Percentiles rank a stretch among this genome's conserved stretches.
phyloP scores from a whole-genome alignment of 2,113 vertebrate genomes.

The Ibidorhyncha struthersii region DNA sequence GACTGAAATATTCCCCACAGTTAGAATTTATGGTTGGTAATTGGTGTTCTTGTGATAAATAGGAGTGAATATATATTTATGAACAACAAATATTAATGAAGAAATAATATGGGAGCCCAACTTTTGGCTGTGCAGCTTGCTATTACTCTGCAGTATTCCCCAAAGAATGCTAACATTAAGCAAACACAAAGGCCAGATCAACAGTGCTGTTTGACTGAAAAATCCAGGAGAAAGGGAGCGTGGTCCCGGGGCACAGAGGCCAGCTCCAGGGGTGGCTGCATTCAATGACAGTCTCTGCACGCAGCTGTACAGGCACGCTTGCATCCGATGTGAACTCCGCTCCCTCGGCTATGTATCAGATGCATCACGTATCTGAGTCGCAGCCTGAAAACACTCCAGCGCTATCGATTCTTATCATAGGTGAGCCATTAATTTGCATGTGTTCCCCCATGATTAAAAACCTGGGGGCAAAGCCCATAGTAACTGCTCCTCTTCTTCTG shows the following conservation, averaged over 20 bases:
- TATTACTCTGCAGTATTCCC: background rate
- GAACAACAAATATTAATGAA: constrained; percentile 39
- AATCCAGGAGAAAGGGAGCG: background rate
- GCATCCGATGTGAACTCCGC: rapidly evolving
- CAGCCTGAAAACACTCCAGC: background rate
- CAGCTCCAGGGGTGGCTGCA: background rate
- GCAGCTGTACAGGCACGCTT: rapidly evolving
- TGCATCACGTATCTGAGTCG: rapidly evolving
- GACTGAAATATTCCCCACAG: constrained; percentile 41
- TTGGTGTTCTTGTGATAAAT: constrained; percentile 38
- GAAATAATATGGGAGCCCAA: background rate
- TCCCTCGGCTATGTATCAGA: background rate
- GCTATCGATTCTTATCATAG: background rate
- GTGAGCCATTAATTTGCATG: background rate
- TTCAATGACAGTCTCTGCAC: background rate
- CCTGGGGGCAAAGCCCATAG: background rate
- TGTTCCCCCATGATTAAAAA: background rate
- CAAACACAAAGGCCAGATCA: background rate
- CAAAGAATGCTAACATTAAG: background rate
- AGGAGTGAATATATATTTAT: background rate
- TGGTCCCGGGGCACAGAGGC: background rate
- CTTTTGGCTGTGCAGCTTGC: background rate
- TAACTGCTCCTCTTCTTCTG: background rate
- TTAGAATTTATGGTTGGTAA: constrained; percentile 20
- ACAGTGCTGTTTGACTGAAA: background rate